Evolutionary conservation across 2,797 vertebrate genomes (phyloP).

Genomic region (Argentina silus): DNA sequence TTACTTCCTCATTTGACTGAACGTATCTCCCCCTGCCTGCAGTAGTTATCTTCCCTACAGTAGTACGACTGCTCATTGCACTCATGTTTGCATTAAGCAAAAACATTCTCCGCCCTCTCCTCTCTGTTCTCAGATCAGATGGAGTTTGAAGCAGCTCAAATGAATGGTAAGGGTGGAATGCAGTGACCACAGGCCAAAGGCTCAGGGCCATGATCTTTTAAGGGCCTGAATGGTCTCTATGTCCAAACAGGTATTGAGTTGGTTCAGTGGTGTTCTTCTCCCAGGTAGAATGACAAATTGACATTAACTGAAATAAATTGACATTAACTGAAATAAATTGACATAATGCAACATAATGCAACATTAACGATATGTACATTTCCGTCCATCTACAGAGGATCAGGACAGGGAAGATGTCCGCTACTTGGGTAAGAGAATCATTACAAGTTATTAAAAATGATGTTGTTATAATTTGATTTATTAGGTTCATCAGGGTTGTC

Average conservation of each 20-base stretch:
- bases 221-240: background rate
- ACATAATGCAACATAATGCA: background rate
- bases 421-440: constrained; percentile 60
- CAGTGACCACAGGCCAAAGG: background rate
- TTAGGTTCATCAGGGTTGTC: background rate
- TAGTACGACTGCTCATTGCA: background rate
- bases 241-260: background rate
- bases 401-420: constrained; percentile 40
- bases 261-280: too few relatives aligned
- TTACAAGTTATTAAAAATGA: background rate
- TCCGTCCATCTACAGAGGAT: constrained; percentile 55
- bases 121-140: constrained; percentile 65
- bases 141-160: constrained; percentile 69
- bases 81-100: background rate
- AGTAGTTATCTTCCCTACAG: background rate
- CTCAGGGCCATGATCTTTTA: background rate
- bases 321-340: background rate
- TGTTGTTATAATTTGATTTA: background rate
- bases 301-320: too few relatives aligned
- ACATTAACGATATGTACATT: background rate
- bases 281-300: too few relatives aligned
- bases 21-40: background rate
- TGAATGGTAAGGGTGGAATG: constrained; percentile 54
- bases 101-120: background rate
- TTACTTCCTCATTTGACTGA: background rate